phyloP scores from a whole-genome alignment of 2,888 invertebrate genomes.

The Spisula solida region DNA sequence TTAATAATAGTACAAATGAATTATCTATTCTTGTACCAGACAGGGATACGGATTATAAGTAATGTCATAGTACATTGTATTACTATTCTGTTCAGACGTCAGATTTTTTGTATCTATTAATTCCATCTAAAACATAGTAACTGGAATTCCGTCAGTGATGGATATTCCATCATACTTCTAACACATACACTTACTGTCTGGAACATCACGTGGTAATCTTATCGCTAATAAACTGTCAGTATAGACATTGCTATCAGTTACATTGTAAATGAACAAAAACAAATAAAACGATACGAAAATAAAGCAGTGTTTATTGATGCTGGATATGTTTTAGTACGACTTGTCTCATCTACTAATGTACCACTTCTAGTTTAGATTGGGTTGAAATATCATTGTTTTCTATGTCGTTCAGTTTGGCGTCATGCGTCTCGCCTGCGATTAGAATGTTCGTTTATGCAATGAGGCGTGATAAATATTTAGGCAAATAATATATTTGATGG shows the following conservation, averaged over 20 bases:
- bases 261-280: slow-evolving; percentile 10
- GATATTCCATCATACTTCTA: neutral
- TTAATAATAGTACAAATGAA: no score
- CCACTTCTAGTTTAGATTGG: neutral
- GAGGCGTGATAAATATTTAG: no score
- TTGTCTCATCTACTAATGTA: slow-evolving; percentile 6
- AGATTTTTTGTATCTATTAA: neutral
- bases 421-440: no score
- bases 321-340: neutral
- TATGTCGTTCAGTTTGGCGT: no score
- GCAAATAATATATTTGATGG: no score
- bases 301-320: neutral
- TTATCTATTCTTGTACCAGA: neutral
- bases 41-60: no score
- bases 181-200: neutral
- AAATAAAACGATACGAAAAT: slow-evolving; percentile 2
- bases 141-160: neutral
- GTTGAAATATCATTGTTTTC: neutral
- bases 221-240: slow-evolving; percentile 9
- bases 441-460: no score
- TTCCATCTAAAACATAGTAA: neutral
- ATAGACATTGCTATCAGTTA: slow-evolving; percentile 1
- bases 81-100: no score
- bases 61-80: no score
- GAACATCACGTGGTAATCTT: neutral